These are phyloP conservation scores for Glaucidium brasilianum DNA, from an alignment of 2,113 vertebrate species.

Conservation along the genomic window DNA sequence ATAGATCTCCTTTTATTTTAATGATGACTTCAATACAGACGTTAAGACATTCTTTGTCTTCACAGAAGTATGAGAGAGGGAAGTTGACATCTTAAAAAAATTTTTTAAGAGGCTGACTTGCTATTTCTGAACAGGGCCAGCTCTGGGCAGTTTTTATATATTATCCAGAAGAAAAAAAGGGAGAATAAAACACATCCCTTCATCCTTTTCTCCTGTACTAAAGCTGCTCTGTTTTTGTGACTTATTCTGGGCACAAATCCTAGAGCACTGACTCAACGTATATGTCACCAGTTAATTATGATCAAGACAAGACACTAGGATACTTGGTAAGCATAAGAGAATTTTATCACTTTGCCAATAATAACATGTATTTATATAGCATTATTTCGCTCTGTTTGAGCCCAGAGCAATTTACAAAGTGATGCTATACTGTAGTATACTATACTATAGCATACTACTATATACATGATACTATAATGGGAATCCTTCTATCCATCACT, in stretches of 20 bases:
- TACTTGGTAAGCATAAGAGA: slow-evolving; percentile 9
- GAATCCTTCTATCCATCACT: neutral
- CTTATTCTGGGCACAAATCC: slow-evolving; percentile 46
- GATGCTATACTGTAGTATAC: neutral
- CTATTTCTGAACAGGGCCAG: slow-evolving; percentile 40
- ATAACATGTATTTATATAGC: neutral
- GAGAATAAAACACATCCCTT: neutral
- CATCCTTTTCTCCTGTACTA: neutral
- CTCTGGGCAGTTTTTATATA: slow-evolving; percentile 46
- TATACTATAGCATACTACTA: too few relatives aligned
- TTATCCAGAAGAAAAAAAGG: neutral
- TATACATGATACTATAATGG: neutral
- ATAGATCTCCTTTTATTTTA: slow-evolving; percentile 66
- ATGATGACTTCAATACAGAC: slow-evolving; percentile 55
- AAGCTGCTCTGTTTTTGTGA: slow-evolving; percentile 34
- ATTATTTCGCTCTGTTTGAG: neutral
- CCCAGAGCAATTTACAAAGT: neutral
- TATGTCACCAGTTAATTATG: slow-evolving; percentile 35
- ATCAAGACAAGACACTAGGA: slow-evolving; percentile 36
- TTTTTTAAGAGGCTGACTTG: neutral
- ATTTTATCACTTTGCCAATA: slow-evolving; percentile 10
- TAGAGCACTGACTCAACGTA: slow-evolving; percentile 41
- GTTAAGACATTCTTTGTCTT: slow-evolving; percentile 62
- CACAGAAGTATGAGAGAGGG: neutral
- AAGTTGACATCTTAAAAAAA: slow-evolving; percentile 41